A percentile compares a stretch with the other conserved stretches of the same genome.
Evolutionary conservation across 2,888 invertebrate genomes (phyloP).

Genomic region (Pristionchus exspectatus): DNA sequence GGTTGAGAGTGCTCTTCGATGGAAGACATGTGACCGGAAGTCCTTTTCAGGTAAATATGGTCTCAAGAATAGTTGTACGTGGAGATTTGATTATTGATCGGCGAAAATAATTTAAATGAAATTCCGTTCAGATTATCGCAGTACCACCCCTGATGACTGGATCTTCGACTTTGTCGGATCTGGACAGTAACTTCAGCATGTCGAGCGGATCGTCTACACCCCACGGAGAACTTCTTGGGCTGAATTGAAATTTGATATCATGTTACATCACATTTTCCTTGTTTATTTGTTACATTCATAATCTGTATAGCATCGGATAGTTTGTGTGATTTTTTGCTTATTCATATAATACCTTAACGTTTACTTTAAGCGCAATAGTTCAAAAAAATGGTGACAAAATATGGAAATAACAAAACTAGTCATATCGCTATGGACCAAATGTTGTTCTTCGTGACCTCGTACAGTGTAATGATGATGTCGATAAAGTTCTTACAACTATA

Average conservation of each 20-base stretch:
- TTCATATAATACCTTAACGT: neutral
- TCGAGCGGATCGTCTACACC: constrained; percentile 65
- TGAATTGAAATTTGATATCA: neutral
- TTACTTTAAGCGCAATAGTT: constrained; percentile 4
- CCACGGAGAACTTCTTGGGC: constrained; percentile 11
- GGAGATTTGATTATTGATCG: neutral
- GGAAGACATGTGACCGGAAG: constrained; percentile 69
- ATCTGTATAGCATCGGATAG: neutral
- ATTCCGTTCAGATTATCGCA: constrained; percentile 56
- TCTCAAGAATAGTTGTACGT: too few relatives aligned
- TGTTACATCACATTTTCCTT: neutral
- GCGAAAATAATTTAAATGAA: neutral
- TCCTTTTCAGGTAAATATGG: constrained; percentile 64
- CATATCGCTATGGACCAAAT: constrained; percentile 45
- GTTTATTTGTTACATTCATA: neutral
- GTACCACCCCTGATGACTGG: constrained; percentile 60
- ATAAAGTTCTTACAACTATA: constrained; percentile 24
- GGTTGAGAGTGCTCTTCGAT: constrained; percentile 91
- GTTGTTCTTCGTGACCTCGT: constrained; percentile 27
- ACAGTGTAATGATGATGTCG: constrained; percentile 31
- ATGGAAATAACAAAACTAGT: neutral
- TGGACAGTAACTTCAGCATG: constrained; percentile 64
- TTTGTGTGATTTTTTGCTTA: neutral
- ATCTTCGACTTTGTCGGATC: constrained; percentile 58
- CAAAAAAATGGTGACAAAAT: constrained; percentile 41